Evolutionary conservation across 2,113 vertebrate genomes (phyloP), one percentile per base, ranked within the genome.

Genomic region (Solea senegalensis): DNA sequence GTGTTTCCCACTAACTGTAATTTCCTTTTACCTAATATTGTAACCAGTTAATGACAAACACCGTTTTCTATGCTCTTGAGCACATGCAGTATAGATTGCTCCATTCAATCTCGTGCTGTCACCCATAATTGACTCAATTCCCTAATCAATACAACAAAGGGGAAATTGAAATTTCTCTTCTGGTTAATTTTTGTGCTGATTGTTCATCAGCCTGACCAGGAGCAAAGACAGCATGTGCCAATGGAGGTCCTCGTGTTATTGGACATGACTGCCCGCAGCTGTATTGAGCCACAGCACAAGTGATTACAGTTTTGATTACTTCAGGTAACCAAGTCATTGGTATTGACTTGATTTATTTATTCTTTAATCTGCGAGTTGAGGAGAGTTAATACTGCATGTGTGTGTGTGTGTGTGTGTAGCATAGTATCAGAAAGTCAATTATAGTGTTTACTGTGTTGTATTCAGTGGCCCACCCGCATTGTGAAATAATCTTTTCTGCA

Each of bases 121-220:
- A 69, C 68, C 64, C 62, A 72, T 89, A 89, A 92, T 86, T 86
- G 86, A 83, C 82, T 91, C 77, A 34, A 89, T 89, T 82, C 72
- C 51, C 54, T 50, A 60, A 91, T 91, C 89, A 86, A 90, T 88
- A 82, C 53, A n/a, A 54, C 66, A 73, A 78, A 84, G 11, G 46
- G 9, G 10, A 89, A 86, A 90, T 77, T 82, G 71, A 89, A 85
- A 89, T 72, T 88, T 90, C 77, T 75, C 74, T 55, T 71, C 65
- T 60, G 48, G 68, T 86, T 85, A 59, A 78, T 89, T 92, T 88
- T 80, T 63, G 68, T 0, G 9, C 53, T 63, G 76, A 91, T 84
- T 86, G 87, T 89, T 86, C 72, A 44, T 13, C 40, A 0, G 69
- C 12, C 63, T 8, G 76, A 80, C 57, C 80, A 40, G 67, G 49